A percentile compares a stretch with the other conserved stretches of the same genome.
Evolutionary conservation across 1,140 invertebrate genomes (phyloP).

Genomic region (Gryllus bimaculatus): DNA sequence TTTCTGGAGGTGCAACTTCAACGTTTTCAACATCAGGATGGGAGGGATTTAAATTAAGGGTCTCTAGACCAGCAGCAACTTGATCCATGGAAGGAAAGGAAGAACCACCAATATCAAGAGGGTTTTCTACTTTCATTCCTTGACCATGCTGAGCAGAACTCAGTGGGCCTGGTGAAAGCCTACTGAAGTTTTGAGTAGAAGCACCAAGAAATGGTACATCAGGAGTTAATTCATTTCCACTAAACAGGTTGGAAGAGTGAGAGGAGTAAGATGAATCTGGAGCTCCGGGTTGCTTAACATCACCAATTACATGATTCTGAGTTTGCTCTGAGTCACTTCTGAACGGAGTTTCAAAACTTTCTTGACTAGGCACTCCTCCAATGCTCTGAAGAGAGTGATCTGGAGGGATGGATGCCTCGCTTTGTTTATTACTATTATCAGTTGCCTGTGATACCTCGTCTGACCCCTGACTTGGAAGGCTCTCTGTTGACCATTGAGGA

Average conservation of each 20-base stretch:
- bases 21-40: conserved; percentile 26
- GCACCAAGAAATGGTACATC: background rate
- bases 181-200: background rate
- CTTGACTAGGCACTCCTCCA: background rate
- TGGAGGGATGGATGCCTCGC: too few species aligned
- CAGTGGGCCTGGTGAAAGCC: background rate
- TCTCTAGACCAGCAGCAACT: background rate
- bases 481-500: conserved; percentile 21
- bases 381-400: background rate
- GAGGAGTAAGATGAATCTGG: background rate
- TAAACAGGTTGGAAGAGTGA: background rate
- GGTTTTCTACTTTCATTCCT: background rate
- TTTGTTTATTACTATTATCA: background rate
- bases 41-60: conserved; percentile 10
- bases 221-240: background rate
- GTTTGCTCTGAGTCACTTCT: background rate
- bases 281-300: background rate
- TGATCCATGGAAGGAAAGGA: background rate
- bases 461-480: conserved; percentile 19
- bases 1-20: conserved; percentile 25
- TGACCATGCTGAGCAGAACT: background rate
- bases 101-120: too few species aligned
- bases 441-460: conserved; percentile 13
- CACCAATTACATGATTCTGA: background rate
- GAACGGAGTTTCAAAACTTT: too few species aligned